Base-by-base conservation (phyloP, 2,888 invertebrate species). In the Listrodromus nycthemerus region DNA sequence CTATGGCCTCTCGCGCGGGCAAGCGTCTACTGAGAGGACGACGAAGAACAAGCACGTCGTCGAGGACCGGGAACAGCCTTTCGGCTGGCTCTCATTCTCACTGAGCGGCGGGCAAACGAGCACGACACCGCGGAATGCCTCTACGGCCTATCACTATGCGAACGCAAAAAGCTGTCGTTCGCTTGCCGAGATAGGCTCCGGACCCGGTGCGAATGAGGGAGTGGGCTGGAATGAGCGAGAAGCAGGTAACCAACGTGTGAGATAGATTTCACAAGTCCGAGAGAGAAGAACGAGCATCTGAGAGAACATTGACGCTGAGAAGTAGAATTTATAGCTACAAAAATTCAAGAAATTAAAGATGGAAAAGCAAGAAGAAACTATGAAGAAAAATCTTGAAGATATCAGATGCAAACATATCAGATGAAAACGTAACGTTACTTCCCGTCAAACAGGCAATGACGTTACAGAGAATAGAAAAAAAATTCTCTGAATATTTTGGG, bases 81-180 rank as follows among this genome's bases (percentile, higher is more conserved):
- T 77, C 37, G 73, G 81, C 48, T 67, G 65, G 84, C 80, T 86
- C 89, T 90, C 90, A 88, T 90, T 91, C 91, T 90, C 91, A 88
- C 90, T 89, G 87, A 85, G 67, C 76, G 80, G 84, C 71, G 78
- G 50, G 61, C 48, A 81, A 83, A 80, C 82, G 77, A 70, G 69
- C 80, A 80, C 88, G 89, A 89, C 90, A 89, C 87, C 87, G 76
- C 80, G 91, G 92, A 92, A 92, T 92, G 91, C 88, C 87, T 88
- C 88, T 88, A 83, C 87, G 87, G 86, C 86, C 91, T 90, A 90
- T 90, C 91, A 89, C 89, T 90, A 88, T 88, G 89, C 84, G 86
- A 86, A 78, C 85, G 87, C 89, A 92, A 92, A 92, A 91, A 92
- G 84, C 74, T 78, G 78, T 81, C 77, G 71, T 74, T 77, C 77